Percentiles rank a stretch among this genome's conserved stretches.
phyloP scores from a whole-genome alignment of 1,140 invertebrate species.

The Odontomachus brunneus region DNA sequence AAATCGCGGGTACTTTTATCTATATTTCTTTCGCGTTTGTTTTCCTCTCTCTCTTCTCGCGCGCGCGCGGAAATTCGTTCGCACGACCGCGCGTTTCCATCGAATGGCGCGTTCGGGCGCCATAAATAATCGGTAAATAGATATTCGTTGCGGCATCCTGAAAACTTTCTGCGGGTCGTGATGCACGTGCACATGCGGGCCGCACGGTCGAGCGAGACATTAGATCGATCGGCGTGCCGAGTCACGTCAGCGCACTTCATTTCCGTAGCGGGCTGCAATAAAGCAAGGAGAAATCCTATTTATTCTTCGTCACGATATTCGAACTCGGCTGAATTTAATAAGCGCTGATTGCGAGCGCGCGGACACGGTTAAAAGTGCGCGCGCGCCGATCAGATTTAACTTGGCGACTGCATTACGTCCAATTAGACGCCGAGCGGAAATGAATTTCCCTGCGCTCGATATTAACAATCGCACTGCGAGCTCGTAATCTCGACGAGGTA shows the following conservation, averaged over 20 bases:
- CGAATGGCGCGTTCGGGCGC: not conserved
- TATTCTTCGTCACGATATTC: slow-evolving; percentile 55
- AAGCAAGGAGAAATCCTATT: slow-evolving; percentile 55
- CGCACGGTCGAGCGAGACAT: not conserved
- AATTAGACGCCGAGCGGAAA: slow-evolving; percentile 31
- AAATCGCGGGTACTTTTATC: not conserved
- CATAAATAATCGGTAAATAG: slow-evolving; percentile 42
- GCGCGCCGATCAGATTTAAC: slow-evolving; percentile 42
- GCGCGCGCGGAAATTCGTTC: not conserved
- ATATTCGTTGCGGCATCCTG: slow-evolving; percentile 19
- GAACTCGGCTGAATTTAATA: slow-evolving; percentile 48
- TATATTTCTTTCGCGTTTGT: not conserved
- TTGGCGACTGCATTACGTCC: slow-evolving; percentile 42
- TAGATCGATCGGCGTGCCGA: slow-evolving; percentile 46
- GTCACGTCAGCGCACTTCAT: slow-evolving; percentile 54
- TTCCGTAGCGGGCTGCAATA: slow-evolving; percentile 43
- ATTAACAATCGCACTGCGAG: slow-evolving; percentile 15
- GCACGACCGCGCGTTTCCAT: not conserved
- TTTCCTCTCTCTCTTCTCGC: too few species aligned
- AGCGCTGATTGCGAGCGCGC: slow-evolving; percentile 44
- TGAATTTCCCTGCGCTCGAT: slow-evolving; percentile 15
- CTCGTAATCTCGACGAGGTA: not conserved
- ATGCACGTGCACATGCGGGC: slow-evolving; percentile 4
- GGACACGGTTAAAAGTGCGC: slow-evolving; percentile 31
- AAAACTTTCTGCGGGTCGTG: slow-evolving; percentile 9